Conservation (phyloP, 2,113 vertebrate genomes). For the Podarcis cretensis region DNA sequence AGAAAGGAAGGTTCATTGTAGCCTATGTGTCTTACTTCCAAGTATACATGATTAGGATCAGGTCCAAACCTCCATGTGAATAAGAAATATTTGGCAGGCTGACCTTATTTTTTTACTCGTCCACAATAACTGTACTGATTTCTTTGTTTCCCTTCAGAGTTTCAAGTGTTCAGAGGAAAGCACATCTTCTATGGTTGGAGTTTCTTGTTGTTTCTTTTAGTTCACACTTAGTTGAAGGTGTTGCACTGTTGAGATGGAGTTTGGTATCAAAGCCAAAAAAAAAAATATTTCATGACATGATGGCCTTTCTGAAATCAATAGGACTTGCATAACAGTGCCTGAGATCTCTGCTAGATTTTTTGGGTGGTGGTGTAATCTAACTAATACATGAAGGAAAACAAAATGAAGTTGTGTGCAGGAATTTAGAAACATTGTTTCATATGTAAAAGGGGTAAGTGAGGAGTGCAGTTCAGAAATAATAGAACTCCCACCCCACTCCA, state of each 20-base stretch:
- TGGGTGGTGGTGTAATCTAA: constrained; percentile 51
- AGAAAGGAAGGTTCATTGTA: background rate
- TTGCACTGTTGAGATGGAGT: constrained; percentile 38
- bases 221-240: constrained; percentile 47
- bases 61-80: constrained; percentile 50
- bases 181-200: constrained; percentile 43
- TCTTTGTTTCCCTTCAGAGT: constrained; percentile 14
- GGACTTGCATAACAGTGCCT: background rate
- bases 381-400: constrained; percentile 68
- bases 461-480: background rate
- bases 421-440: constrained; percentile 67
- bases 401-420: constrained; percentile 61
- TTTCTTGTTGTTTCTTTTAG: constrained; percentile 57
- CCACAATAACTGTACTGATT: constrained; percentile 49
- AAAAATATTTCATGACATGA: constrained; percentile 60
- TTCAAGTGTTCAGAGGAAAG: constrained; percentile 22
- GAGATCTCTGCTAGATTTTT: constrained; percentile 45
- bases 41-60: background rate
- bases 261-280: constrained; percentile 60
- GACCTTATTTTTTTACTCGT: constrained; percentile 54
- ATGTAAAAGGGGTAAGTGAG: constrained; percentile 64
- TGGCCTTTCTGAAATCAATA: constrained; percentile 8
- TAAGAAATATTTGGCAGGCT: constrained; percentile 61
- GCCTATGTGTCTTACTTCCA: background rate
- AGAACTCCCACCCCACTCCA: no score